Conservation (phyloP, 2,797 vertebrate species). For the Manis crassicaudata region DNA sequence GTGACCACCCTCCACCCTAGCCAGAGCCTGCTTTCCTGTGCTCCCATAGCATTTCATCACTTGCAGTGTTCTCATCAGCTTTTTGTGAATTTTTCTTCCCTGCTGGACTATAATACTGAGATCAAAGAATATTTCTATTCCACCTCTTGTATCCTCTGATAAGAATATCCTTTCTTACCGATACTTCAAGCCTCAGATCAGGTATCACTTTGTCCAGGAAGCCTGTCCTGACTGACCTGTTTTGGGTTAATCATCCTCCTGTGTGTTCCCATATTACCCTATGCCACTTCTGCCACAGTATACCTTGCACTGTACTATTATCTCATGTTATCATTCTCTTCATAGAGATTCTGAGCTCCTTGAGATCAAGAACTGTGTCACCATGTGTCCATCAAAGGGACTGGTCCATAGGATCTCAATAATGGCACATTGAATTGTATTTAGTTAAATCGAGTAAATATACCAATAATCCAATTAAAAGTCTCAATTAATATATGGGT, state of each 20-base stretch:
- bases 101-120: not conserved
- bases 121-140: not conserved
- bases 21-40: not conserved
- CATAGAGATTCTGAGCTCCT: not conserved
- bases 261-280: not conserved
- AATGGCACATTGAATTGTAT: not conserved
- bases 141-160: not conserved
- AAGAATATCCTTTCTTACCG: not conserved
- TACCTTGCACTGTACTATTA: not conserved
- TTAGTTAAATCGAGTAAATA: constrained; percentile 17
- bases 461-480: constrained; percentile 15
- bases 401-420: not conserved
- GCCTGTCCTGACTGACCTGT: not conserved
- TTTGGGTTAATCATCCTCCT: not conserved
- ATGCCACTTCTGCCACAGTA: not conserved
- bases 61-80: not conserved
- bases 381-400: not conserved
- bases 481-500: not conserved
- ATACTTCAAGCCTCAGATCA: not conserved
- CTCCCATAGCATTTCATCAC: not conserved
- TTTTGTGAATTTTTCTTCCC: not conserved
- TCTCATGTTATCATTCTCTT: constrained; percentile 19
- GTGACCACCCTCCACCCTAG: not conserved
- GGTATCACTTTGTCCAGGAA: constrained; percentile 5
- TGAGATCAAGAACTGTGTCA: not conserved